phyloP scores from a whole-genome alignment of 2,113 vertebrate species.

The Sclerurus mexicanus region DNA sequence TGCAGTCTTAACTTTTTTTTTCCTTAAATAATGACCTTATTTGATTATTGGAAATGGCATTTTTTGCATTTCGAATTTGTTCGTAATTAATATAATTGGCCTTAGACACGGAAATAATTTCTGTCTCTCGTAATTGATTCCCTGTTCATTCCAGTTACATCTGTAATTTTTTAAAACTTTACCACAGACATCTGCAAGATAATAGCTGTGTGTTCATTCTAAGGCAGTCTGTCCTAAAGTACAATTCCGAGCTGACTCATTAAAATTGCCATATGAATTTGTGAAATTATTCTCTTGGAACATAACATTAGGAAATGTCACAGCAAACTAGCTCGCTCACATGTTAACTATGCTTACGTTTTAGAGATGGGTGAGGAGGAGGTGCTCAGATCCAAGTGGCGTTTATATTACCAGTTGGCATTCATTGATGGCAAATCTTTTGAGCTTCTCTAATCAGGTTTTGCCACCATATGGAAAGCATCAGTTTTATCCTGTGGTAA shows the following conservation, averaged over 20 bases:
- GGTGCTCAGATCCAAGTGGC: not conserved
- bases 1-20: not conserved
- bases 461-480: not conserved
- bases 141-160: not conserved
- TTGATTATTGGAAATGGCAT: not conserved
- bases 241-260: not conserved
- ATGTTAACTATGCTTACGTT: not conserved
- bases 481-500: not conserved
- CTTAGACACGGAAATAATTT: slow-evolving; percentile 5
- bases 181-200: not conserved
- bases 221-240: not conserved
- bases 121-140: not conserved
- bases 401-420: not conserved
- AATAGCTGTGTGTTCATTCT: not conserved
- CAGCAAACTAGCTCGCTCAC: not conserved
- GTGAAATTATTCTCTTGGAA: slow-evolving; percentile 1
- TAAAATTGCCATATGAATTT: not conserved
- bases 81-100: slow-evolving; percentile 32
- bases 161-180: not conserved
- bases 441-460: not conserved
- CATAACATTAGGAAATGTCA: not conserved
- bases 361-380: not conserved
- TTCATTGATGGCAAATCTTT: not conserved
- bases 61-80: not conserved
- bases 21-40: not conserved